These are phyloP conservation scores for Muschampia plurimacula DNA, from an alignment of 2,888 invertebrate genomes.

Conservation along the genomic window DNA sequence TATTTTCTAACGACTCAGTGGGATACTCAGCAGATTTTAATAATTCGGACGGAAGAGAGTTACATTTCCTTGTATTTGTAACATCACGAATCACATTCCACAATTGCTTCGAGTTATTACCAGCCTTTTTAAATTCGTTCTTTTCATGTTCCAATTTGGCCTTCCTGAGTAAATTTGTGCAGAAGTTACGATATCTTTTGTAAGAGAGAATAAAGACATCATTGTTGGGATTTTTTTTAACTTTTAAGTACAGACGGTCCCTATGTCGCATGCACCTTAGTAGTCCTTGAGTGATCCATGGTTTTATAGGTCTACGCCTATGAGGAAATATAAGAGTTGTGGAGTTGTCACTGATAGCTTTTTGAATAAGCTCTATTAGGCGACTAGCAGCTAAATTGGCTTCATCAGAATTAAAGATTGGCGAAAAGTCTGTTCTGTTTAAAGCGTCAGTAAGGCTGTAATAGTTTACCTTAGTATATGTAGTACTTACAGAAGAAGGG, in stretches of 20 bases:
- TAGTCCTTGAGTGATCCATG: slow-evolving; percentile 3
- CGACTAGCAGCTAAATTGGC: neutral
- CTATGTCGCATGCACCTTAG: neutral
- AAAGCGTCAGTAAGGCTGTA: neutral
- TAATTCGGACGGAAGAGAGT: neutral
- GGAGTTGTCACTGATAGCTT: neutral
- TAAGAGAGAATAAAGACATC: neutral
- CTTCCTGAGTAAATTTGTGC: neutral
- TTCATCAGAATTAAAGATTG: neutral
- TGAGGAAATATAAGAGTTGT: neutral
- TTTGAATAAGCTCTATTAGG: neutral
- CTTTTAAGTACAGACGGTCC: neutral
- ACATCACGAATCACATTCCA: neutral
- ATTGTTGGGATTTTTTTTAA: neutral
- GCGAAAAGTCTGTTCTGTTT: neutral
- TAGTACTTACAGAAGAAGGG: neutral
- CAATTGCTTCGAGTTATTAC: neutral
- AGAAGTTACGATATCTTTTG: slow-evolving; percentile 6
- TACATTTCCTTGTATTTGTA: neutral
- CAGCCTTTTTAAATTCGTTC: slow-evolving; percentile 1
- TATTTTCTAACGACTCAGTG: neutral
- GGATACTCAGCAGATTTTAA: neutral
- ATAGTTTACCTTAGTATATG: neutral
- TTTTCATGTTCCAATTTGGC: neutral
- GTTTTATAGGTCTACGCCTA: neutral